These are phyloP conservation scores for Leucoraja erinaceus DNA, from an alignment of 2,113 vertebrate genomes.

Conservation along the genomic window DNA sequence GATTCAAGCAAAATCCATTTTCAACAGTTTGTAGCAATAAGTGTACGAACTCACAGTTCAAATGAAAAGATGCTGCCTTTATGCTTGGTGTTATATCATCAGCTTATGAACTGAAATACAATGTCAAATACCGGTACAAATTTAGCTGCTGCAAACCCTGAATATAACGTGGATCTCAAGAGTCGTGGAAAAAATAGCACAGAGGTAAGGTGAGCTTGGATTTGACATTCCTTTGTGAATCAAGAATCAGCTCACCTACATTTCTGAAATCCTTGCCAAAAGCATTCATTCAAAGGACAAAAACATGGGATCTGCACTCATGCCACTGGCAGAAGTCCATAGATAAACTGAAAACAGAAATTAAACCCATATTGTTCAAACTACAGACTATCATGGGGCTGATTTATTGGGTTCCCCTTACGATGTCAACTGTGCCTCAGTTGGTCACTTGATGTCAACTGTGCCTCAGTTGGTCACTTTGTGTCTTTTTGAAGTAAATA, in stretches of 20 bases:
- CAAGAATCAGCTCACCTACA: not conserved
- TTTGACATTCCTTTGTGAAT: not conserved
- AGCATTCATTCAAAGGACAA: not conserved
- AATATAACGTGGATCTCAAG: not conserved
- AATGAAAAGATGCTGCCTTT: not conserved
- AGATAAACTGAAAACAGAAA: no score
- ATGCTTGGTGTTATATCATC: not conserved
- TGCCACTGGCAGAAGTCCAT: not conserved
- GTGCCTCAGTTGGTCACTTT: not conserved
- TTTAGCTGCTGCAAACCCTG: not conserved
- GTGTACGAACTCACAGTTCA: not conserved
- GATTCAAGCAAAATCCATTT: not conserved
- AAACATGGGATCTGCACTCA: not conserved
- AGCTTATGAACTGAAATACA: not conserved
- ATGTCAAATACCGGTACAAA: constrained; percentile 3
- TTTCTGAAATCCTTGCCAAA: not conserved
- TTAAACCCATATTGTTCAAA: not conserved
- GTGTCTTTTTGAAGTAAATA: no score
- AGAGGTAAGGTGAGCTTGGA: no score
- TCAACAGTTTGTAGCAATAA: not conserved
- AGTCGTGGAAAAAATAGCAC: not conserved
- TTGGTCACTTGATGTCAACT: not conserved
- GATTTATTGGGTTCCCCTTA: not conserved
- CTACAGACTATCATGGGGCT: not conserved
- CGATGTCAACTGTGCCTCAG: not conserved